Base-by-base conservation (phyloP, 2,888 invertebrate species). In the Nasonovia ribisnigri region DNA sequence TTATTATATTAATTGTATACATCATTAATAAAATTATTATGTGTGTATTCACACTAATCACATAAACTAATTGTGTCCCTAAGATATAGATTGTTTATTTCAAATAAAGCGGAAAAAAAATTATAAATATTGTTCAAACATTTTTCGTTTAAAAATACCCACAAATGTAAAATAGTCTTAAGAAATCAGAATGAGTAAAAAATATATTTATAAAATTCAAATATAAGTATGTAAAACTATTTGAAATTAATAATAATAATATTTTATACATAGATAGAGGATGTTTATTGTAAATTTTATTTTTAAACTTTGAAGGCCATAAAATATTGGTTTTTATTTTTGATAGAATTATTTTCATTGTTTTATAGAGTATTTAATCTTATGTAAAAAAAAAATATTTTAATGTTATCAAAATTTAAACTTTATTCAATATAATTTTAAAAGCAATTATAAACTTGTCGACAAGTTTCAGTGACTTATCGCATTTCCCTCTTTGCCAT, bases 381-480 rank as follows among this genome's bases (percentile, higher is more conserved):
- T 16, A 43, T 46, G 48, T 13, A n/a, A 54, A 88, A 42, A 36
- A 20, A 57, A 54, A 88, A 29, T 10, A 43, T 42, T 57, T 16
- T 29, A 42, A 88, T 13, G 26, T 88, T 43, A 20, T 57, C 29
- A 13, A 57, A 43, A 89, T 89, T 42, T 8, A 42, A 89, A 89
- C 57, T 51, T 48, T 26, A 51, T 77, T 51, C 26, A 77, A 90
- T 36, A 51, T 51, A 77, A 77, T 90, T 90, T 90, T 51, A 90
- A 90, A 90, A 42, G 91, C 84, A 84, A 84, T 91, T 91, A 91
- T 24, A 84, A 84, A 91, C 84, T 91, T 84, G 54, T 91, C 54
- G 20, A 43, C 84, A 91, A 54, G 84, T 91, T 84, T 54, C 84
- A 54, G 42, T 84, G 42, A 91, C 84, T 84, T 51, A 91, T 91